phyloP scores from a whole-genome alignment of 2,797 vertebrate genomes.

The Cygnus olor region DNA sequence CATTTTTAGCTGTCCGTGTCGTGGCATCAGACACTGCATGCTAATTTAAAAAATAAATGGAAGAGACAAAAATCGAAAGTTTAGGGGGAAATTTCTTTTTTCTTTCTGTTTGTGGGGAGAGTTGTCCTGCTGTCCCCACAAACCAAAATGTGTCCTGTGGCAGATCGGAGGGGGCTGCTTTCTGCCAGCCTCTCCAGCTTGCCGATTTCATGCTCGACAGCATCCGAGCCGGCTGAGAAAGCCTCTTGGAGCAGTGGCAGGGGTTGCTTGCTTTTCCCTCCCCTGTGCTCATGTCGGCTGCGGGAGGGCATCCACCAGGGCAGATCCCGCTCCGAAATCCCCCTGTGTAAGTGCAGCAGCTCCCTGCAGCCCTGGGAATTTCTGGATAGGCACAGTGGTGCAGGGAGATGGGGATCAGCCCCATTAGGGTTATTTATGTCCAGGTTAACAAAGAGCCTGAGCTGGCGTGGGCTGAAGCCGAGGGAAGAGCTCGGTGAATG shows the following conservation, averaged over 20 bases:
- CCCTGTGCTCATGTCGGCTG: not conserved
- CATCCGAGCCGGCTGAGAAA: not conserved
- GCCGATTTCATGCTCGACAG: not conserved
- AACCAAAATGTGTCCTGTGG: not conserved
- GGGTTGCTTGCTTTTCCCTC: not conserved
- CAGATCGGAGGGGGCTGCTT: not conserved
- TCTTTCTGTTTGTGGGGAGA: rapidly evolving
- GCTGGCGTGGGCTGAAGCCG: not conserved
- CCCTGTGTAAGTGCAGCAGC: not conserved
- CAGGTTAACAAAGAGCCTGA: not conserved
- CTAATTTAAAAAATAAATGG: slow-evolving; percentile 46
- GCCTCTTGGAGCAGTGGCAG: rapidly evolving
- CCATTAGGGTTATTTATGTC: rapidly evolving
- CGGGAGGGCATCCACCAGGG: not conserved
- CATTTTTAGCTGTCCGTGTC: slow-evolving; percentile 55
- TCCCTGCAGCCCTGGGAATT: not conserved
- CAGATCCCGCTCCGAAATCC: not conserved
- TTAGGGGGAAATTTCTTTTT: not conserved
- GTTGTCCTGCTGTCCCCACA: not conserved
- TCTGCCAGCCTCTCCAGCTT: not conserved
- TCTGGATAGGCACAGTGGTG: rapidly evolving
- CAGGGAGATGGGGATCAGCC: not conserved
- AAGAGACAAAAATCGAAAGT: slow-evolving; percentile 27
- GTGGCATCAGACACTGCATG: not conserved
- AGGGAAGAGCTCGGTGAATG: not conserved